Evolutionary conservation across 2,113 vertebrate species (phyloP), one percentile per base, ranked within the genome.

Genomic region (Actinemys pallida): DNA sequence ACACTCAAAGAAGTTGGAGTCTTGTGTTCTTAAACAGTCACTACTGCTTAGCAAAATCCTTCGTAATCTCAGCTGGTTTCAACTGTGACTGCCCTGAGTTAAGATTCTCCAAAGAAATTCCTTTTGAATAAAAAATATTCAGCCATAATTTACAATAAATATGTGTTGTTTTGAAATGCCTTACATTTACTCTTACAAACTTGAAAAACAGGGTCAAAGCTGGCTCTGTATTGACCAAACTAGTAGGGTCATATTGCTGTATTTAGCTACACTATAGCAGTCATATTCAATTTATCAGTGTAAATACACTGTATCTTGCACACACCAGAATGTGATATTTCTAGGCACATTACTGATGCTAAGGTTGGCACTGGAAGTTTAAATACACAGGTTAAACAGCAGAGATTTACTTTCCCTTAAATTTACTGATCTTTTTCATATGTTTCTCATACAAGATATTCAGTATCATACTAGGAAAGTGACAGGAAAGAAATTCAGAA

Each of bases 121-220:
- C 78, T 86, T 24, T 76, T 89, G 76, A 95, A 80, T 90, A 94
- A 90, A 94, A 87, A 93, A 91, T 50, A 90, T n/a, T 27, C 12
- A 69, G 39, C 65, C 31, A 75, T 87, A 82, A 90, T 88, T 97
- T 92, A 92, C 83, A 94, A 96, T 94, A 94, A 96, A 94, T 86
- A 79, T 17, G 49, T 16, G 19, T 50, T 91, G 83, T 83, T 93
- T 81, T 76, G 86, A 97, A 95, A 96, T 83, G 95, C 27, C n/a
- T 72, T 80, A 69, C 31, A 92, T 87, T 93, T 94, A 81, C 56
- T 93, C 79, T 95, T 47, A 78, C 24, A 90, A 69, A 94, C 86
- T 91, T 92, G 84, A 86, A 95, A 97, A 95, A 93, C 56, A 91
- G 78, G 92, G 78, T 82, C 88, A 91, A 83, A 91, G 35, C 29